These are phyloP conservation scores for Saturnia pavonia DNA, from an alignment of 2,888 invertebrate species.

Conservation along the genomic window DNA sequence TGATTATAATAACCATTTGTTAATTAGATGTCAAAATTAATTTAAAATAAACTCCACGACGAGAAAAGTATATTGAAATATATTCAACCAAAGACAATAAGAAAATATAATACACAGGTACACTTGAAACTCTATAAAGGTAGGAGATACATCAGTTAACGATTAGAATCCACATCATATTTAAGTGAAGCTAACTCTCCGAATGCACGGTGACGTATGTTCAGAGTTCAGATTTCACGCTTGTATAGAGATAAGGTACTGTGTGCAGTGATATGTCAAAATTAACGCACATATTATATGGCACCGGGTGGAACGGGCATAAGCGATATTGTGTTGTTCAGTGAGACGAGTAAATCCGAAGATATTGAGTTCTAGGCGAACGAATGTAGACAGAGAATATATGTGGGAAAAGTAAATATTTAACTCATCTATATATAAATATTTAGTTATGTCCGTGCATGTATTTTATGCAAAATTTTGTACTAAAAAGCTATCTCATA, in stretches of 20 bases:
- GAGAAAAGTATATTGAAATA: not conserved
- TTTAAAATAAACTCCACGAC: not conserved
- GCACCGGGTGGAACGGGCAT: constrained; percentile 24
- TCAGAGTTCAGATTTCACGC: constrained; percentile 13
- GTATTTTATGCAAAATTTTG: too few relatives aligned
- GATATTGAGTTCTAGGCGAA: constrained; percentile 1
- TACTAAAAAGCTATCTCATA: too few relatives aligned
- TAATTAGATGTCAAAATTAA: not conserved
- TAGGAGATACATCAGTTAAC: not conserved
- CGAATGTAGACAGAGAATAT: not conserved
- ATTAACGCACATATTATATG: constrained; percentile 34
- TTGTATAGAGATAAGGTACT: constrained; percentile 17
- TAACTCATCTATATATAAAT: not conserved
- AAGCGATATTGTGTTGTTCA: constrained; percentile 36
- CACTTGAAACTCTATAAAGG: not conserved
- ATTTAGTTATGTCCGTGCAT: too few relatives aligned
- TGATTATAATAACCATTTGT: not conserved
- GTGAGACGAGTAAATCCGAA: constrained; percentile 10
- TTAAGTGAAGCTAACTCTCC: not conserved
- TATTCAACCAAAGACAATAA: not conserved
- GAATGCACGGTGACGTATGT: not conserved
- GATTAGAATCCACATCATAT: not conserved
- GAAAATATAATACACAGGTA: not conserved
- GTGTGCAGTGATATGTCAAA: constrained; percentile 49
- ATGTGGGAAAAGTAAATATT: not conserved